Conservation (phyloP, 2,797 vertebrate species). For the Sebastes minor region DNA sequence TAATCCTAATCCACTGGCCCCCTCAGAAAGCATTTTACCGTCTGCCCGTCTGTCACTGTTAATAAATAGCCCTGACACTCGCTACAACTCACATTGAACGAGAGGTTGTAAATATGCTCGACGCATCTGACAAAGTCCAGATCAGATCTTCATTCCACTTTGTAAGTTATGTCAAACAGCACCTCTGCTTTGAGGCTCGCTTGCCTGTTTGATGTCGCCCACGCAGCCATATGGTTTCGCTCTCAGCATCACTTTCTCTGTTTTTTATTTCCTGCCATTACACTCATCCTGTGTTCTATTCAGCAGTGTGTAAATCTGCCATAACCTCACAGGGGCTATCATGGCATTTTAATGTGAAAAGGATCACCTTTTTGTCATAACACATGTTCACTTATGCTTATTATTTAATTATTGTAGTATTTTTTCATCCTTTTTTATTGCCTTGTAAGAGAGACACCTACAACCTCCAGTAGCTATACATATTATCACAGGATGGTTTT, state of each 20-base stretch:
- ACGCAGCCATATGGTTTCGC: slow-evolving; percentile 69
- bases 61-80: slow-evolving; percentile 41
- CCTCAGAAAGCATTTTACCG: slow-evolving; percentile 34
- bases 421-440: slow-evolving; percentile 1
- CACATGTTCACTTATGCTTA: slow-evolving; percentile 4
- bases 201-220: slow-evolving; percentile 68
- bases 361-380: slow-evolving; percentile 32
- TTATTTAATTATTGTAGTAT: neutral
- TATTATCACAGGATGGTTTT: slow-evolving; percentile 5
- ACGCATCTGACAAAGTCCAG: slow-evolving; percentile 59
- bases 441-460: neutral
- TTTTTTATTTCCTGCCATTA: slow-evolving; percentile 60
- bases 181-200: slow-evolving; percentile 64
- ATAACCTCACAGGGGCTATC: slow-evolving; percentile 31
- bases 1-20: slow-evolving; percentile 31
- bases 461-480: neutral
- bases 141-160: slow-evolving; percentile 70
- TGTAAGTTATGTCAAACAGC: slow-evolving; percentile 72
- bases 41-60: slow-evolving; percentile 37
- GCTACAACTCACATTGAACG: slow-evolving; percentile 23
- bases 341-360: slow-evolving; percentile 44
- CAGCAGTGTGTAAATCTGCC: slow-evolving; percentile 68
- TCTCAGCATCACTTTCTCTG: slow-evolving; percentile 52
- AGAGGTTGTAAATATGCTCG: slow-evolving; percentile 61
- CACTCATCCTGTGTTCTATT: slow-evolving; percentile 47